phyloP scores from a whole-genome alignment of 2,797 vertebrate genomes.

The Sebastes vulpes region DNA sequence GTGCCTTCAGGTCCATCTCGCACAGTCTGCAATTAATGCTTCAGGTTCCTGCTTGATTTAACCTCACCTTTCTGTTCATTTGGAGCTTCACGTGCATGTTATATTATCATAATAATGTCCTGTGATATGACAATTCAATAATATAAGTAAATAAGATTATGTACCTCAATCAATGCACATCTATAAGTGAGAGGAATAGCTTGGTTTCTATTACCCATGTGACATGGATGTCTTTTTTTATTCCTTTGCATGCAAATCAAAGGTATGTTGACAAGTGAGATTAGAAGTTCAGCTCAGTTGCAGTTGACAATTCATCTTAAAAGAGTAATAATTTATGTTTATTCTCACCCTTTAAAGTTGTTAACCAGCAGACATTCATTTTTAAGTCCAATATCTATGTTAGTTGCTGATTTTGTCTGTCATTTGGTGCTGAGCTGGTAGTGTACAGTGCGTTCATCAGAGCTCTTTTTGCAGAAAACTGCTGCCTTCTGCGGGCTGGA shows the following conservation, averaged over 20 bases:
- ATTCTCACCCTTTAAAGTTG: not conserved
- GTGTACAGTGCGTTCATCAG: not conserved
- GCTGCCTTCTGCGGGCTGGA: not conserved
- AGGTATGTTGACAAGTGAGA: not conserved
- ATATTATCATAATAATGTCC: not conserved
- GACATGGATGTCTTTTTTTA: not conserved
- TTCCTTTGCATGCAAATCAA: not conserved
- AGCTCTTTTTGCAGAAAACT: not conserved
- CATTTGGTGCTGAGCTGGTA: not conserved
- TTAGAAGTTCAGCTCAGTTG: not conserved
- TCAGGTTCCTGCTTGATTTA: slow-evolving; percentile 63
- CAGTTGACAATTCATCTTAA: not conserved
- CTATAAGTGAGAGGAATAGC: not conserved
- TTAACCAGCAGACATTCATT: not conserved
- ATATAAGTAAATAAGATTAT: slow-evolving; percentile 9
- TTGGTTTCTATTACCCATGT: not conserved
- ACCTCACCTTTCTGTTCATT: slow-evolving; percentile 64
- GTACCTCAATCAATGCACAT: not conserved
- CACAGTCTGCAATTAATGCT: slow-evolving; percentile 38
- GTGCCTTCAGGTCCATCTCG: slow-evolving; percentile 25
- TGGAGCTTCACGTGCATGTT: not conserved
- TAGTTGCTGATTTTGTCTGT: not conserved
- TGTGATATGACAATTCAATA: not conserved
- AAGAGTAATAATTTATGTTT: not conserved
- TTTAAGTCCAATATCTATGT: not conserved